These are phyloP conservation scores for Eupithecia abbreviata DNA, from an alignment of 2,888 invertebrate genomes.

Conservation along the genomic window DNA sequence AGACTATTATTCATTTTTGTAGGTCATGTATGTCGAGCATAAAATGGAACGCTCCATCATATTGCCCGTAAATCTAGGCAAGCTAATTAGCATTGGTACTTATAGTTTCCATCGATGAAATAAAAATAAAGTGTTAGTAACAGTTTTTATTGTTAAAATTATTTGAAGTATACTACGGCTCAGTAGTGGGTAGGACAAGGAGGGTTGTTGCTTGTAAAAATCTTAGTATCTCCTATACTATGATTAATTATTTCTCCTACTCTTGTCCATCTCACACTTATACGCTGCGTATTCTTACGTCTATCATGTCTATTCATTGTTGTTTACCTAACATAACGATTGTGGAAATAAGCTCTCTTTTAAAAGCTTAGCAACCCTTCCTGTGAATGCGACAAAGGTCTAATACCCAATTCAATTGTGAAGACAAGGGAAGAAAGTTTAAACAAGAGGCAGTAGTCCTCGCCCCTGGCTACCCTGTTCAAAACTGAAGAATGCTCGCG, in stretches of 20 bases:
- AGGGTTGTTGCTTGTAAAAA: background rate
- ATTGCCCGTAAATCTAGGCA: conserved; percentile 23
- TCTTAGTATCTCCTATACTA: too few species aligned
- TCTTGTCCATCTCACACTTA: background rate
- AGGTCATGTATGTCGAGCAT: conserved; percentile 25
- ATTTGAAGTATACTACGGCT: background rate
- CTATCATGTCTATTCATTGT: background rate
- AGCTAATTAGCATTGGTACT: conserved; percentile 17
- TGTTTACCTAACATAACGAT: conserved; percentile 2
- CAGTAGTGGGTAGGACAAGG: background rate
- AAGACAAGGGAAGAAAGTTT: conserved; percentile 44
- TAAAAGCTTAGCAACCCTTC: conserved; percentile 14
- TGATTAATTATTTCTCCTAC: background rate
- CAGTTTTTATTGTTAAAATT: background rate
- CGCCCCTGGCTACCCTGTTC: conserved; percentile 46
- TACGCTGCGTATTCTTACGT: background rate
- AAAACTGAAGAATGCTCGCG: conserved; percentile 38
- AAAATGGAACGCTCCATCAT: conserved; percentile 35
- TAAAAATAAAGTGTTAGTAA: background rate
- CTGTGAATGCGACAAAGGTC: conserved; percentile 18
- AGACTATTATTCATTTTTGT: conserved; percentile 29
- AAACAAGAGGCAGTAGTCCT: conserved; percentile 33
- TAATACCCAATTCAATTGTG: conserved; percentile 45
- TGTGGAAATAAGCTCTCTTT: conserved; percentile 11
- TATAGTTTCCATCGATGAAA: background rate